These are phyloP conservation scores for Drosophila miranda DNA, from an alignment of 1,140 invertebrate genomes.

Conservation along the genomic window DNA sequence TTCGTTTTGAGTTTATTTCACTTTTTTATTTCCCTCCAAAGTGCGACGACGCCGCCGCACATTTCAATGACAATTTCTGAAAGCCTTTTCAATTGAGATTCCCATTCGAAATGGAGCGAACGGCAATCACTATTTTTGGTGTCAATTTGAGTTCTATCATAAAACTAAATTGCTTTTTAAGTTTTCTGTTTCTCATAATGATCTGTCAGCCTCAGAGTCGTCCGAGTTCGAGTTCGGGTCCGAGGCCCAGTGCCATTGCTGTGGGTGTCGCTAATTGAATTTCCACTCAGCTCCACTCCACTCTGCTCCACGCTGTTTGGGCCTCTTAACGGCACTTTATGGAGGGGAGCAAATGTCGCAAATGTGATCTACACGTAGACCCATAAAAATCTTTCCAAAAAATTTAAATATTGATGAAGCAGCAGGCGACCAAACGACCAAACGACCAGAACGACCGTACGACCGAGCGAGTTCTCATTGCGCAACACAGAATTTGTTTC, in stretches of 20 bases:
- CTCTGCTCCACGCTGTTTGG: not conserved
- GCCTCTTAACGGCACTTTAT: conserved; percentile 59
- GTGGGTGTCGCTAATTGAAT: conserved; percentile 78
- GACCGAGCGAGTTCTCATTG: conserved; percentile 46
- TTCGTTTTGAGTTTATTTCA: conserved; percentile 5
- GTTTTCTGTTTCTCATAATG: conserved; percentile 41
- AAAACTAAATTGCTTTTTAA: conserved; percentile 74
- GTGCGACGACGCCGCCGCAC: conserved; percentile 8
- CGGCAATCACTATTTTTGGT: conserved; percentile 29
- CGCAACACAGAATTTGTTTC: conserved; percentile 25
- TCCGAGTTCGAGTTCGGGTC: no score
- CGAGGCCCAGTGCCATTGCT: conserved; percentile 4
- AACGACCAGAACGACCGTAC: not conserved
- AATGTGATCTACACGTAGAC: conserved; percentile 38
- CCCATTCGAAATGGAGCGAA: conserved; percentile 10
- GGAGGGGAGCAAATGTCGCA: conserved; percentile 28
- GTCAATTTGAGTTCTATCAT: conserved; percentile 71
- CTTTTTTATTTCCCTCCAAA: conserved; percentile 23
- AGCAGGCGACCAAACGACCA: no score
- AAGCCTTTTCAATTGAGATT: conserved; percentile 24
- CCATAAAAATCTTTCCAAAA: conserved; percentile 31
- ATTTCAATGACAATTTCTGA: conserved; percentile 20
- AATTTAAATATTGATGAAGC: conserved; percentile 24
- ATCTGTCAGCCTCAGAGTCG: conserved; percentile 2
- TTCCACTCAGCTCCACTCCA: conserved; percentile 45